phyloP scores from a whole-genome alignment of 2,888 invertebrate species.

The Fragum sueziense region DNA sequence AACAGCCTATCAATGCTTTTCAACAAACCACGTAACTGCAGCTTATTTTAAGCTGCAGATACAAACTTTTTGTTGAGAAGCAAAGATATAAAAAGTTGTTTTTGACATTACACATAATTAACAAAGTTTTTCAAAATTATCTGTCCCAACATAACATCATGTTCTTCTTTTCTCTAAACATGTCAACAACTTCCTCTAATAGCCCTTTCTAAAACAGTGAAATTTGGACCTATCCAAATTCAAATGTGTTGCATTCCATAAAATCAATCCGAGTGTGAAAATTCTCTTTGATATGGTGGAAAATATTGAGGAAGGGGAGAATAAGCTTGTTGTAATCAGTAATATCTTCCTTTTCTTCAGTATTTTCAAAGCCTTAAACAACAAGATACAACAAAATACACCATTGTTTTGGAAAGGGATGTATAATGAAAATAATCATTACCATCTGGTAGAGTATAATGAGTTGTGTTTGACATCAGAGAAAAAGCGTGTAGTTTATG shows the following conservation, averaged over 20 bases:
- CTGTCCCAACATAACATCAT: too few relatives aligned
- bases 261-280: neutral
- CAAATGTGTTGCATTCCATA: neutral
- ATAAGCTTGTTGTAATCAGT: neutral
- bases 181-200: too few relatives aligned
- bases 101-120: too few relatives aligned
- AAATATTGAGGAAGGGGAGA: neutral
- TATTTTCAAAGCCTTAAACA: neutral
- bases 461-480: constrained; percentile 57
- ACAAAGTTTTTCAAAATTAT: too few relatives aligned
- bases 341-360: neutral
- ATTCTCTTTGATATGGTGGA: neutral
- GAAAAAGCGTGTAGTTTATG: constrained; percentile 72
- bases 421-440: constrained; percentile 14
- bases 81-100: too few relatives aligned
- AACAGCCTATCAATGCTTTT: too few relatives aligned
- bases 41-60: too few relatives aligned
- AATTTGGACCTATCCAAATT: neutral
- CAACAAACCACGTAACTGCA: too few relatives aligned
- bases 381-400: neutral
- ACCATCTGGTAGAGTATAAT: constrained; percentile 80
- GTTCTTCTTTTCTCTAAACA: too few relatives aligned
- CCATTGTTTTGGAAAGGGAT: neutral
- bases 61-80: too few relatives aligned
- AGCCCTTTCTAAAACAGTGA: neutral